Evolutionary conservation across 2,797 vertebrate species (phyloP).

Genomic region (Sparidentex hasta): DNA sequence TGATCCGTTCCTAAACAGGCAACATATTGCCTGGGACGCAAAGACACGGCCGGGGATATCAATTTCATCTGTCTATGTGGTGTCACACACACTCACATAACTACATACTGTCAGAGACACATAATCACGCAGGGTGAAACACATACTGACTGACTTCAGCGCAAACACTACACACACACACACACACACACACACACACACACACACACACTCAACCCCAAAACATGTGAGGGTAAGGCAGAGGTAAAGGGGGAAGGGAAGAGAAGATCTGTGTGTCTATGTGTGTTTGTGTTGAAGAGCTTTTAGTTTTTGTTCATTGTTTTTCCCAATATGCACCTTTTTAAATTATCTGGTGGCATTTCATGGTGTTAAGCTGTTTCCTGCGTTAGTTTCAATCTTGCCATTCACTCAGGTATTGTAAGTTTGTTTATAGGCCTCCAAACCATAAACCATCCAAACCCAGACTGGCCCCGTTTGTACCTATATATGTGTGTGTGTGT

Average conservation of each 20-base stretch:
- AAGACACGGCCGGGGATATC: constrained; percentile 90
- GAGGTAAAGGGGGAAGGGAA: constrained; percentile 33
- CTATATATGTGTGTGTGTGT: not conserved
- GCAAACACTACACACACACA: constrained; percentile 19
- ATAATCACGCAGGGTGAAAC: constrained; percentile 13
- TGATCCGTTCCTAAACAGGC: constrained; percentile 94
- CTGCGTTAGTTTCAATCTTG: constrained; percentile 55
- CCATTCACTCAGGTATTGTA: constrained; percentile 56
- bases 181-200: constrained; percentile 26
- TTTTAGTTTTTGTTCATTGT: not conserved
- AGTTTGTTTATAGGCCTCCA: constrained; percentile 63
- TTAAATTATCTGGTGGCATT: constrained; percentile 29
- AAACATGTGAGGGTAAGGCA: constrained; percentile 39
- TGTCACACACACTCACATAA: constrained; percentile 43
- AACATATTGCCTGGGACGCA: constrained; percentile 93
- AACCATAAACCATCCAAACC: constrained; percentile 61
- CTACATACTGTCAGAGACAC: constrained; percentile 39
- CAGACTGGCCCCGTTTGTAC: constrained; percentile 39
- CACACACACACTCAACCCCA: constrained; percentile 15
- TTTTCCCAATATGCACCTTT: not conserved
- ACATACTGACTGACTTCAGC: constrained; percentile 26
- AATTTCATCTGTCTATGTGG: constrained; percentile 87
- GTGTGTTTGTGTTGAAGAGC: constrained; percentile 8
- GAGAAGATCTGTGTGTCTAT: not conserved
- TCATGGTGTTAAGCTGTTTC: constrained; percentile 1